These are phyloP conservation scores for Acanthococcus lagerstroemiae DNA, from an alignment of 2,888 invertebrate genomes.

Conservation along the genomic window DNA sequence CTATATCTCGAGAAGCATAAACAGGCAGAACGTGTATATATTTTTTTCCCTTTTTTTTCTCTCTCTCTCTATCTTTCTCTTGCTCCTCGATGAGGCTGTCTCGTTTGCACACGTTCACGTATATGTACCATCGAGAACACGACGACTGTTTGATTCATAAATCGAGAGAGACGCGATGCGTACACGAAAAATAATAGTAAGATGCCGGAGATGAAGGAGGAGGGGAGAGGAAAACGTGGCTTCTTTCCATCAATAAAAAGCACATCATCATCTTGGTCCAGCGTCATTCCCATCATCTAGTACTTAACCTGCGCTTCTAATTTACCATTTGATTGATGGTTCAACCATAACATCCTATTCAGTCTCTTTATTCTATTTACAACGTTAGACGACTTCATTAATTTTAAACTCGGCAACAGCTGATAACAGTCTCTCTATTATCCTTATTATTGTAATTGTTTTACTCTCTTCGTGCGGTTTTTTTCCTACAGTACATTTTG, in stretches of 20 bases:
- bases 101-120: neutral
- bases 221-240: neutral
- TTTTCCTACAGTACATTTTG: neutral
- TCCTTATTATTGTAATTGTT: constrained; percentile 20
- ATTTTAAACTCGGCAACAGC: constrained; percentile 1
- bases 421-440: constrained; percentile 22
- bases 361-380: neutral
- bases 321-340: constrained; percentile 23
- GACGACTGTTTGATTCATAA: neutral
- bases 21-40: neutral
- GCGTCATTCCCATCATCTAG: constrained; percentile 15
- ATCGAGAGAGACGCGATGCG: neutral
- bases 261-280: constrained; percentile 15
- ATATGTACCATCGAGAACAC: neutral
- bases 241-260: neutral
- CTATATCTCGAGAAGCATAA: neutral
- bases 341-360: constrained; percentile 23
- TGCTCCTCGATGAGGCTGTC: neutral
- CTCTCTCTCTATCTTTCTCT: too few relatives aligned
- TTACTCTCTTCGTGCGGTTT: constrained; percentile 2
- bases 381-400: neutral
- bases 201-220: too few relatives aligned
- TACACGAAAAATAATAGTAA: neutral
- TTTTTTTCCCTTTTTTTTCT: too few relatives aligned
- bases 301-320: constrained; percentile 21